Conservation (phyloP, 2,113 vertebrate species). For the Micronycteris hirsuta region DNA sequence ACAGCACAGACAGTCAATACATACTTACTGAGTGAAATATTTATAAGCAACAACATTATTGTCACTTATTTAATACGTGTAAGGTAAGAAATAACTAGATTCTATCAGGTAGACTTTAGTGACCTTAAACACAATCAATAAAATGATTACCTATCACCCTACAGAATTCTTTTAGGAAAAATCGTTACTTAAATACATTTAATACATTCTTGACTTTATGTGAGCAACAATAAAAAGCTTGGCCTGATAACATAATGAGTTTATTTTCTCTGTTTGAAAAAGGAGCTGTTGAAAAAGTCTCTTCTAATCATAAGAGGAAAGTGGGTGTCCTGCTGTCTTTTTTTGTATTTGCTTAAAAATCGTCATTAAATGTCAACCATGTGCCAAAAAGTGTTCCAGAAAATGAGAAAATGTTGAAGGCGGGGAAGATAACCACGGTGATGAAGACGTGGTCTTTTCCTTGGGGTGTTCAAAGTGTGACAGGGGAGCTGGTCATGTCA, state of each 20-base stretch:
- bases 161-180: slow-evolving; percentile 19
- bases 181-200: background rate
- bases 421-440: background rate
- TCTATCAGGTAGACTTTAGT: background rate
- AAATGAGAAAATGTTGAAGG: background rate
- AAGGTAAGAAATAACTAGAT: background rate
- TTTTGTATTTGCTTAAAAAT: slow-evolving; percentile 9
- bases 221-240: background rate
- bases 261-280: background rate
- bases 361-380: background rate
- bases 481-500: background rate
- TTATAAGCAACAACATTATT: background rate
- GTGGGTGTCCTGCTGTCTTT: background rate
- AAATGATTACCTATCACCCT: background rate
- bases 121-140: background rate
- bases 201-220: background rate
- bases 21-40: slow-evolving; percentile 15
- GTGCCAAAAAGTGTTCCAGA: background rate
- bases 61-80: background rate
- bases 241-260: background rate
- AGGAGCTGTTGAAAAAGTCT: background rate
- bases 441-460: background rate
- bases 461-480: background rate
- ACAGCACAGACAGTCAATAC: background rate
- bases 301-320: background rate